These are phyloP conservation scores for Mycetomoellerius zeteki DNA, from an alignment of 1,140 invertebrate species.

Conservation along the genomic window DNA sequence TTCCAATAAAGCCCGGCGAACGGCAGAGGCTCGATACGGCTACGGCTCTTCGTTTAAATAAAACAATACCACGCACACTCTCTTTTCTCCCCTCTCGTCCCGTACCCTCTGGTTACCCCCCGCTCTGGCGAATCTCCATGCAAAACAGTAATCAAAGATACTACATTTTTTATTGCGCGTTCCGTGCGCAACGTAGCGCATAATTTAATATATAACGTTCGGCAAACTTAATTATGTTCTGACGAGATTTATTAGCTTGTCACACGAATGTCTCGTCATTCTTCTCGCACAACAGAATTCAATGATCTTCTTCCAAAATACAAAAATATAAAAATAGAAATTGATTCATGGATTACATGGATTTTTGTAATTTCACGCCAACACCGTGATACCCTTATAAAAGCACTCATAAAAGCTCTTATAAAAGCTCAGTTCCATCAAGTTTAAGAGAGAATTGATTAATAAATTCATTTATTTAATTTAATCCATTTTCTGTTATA, in stretches of 20 bases:
- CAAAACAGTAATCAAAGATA: slow-evolving; percentile 57
- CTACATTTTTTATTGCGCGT: slow-evolving; percentile 49
- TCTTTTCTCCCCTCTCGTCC: neutral
- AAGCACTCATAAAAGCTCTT: neutral
- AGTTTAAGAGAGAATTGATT: slow-evolving; percentile 21
- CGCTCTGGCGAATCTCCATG: slow-evolving; percentile 28
- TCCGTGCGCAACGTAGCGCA: slow-evolving; percentile 16
- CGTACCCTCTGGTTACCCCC: too few species aligned
- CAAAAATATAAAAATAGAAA: neutral
- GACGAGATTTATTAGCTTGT: slow-evolving; percentile 54
- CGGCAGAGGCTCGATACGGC: too few species aligned
- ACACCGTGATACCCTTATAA: neutral
- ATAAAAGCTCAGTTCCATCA: slow-evolving; percentile 7
- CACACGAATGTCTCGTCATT: slow-evolving; percentile 36
- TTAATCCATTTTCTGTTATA: slow-evolving; percentile 6
- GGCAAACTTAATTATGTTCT: slow-evolving; percentile 48
- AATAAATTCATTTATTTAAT: slow-evolving; percentile 22
- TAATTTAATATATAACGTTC: slow-evolving; percentile 51
- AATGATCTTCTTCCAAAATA: neutral
- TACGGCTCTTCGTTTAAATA: slow-evolving; percentile 62
- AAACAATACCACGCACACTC: slow-evolving; percentile 65
- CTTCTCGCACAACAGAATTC: neutral
- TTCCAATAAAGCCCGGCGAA: slow-evolving; percentile 65
- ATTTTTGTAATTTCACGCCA: slow-evolving; percentile 2
- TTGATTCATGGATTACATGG: neutral